Evolutionary conservation across 2,113 vertebrate species (phyloP).

Genomic region (Marmota monax): DNA sequence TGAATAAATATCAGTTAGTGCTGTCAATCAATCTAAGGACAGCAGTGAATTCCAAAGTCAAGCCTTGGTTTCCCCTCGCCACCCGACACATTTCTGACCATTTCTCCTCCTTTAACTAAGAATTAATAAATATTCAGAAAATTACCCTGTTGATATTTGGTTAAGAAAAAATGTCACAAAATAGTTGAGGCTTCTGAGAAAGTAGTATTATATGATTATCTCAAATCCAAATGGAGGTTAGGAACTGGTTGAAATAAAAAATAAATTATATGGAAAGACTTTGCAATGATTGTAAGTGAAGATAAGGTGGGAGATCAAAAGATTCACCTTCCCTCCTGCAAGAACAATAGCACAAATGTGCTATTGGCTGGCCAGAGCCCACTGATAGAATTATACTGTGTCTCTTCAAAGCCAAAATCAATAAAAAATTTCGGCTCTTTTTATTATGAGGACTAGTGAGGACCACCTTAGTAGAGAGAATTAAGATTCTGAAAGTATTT

Average conservation of each 20-base stretch:
- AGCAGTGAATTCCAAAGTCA: not conserved
- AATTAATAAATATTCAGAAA: not conserved
- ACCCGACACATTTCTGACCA: not conserved
- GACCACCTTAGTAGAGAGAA: not conserved
- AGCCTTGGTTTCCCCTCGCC: not conserved
- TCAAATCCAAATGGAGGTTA: not conserved
- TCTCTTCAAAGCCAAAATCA: not conserved
- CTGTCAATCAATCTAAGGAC: not conserved
- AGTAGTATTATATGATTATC: not conserved
- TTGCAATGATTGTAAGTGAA: not conserved
- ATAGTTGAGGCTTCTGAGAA: not conserved
- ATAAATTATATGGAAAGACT: not conserved
- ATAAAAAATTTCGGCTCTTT: not conserved
- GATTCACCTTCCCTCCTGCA: not conserved
- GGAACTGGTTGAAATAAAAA: not conserved
- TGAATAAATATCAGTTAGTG: not conserved
- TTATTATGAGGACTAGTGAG: not conserved
- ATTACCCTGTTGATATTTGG: no score
- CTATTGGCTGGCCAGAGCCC: not conserved
- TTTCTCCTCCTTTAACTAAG: not conserved
- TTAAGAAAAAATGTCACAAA: not conserved
- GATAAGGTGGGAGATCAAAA: not conserved
- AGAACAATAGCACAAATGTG: not conserved
- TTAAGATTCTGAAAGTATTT: not conserved
- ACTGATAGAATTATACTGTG: not conserved